A percentile compares a stretch with the other conserved stretches of the same genome.
Evolutionary conservation across 2,888 invertebrate genomes (phyloP).

Genomic region (Quadroppia sp.): DNA sequence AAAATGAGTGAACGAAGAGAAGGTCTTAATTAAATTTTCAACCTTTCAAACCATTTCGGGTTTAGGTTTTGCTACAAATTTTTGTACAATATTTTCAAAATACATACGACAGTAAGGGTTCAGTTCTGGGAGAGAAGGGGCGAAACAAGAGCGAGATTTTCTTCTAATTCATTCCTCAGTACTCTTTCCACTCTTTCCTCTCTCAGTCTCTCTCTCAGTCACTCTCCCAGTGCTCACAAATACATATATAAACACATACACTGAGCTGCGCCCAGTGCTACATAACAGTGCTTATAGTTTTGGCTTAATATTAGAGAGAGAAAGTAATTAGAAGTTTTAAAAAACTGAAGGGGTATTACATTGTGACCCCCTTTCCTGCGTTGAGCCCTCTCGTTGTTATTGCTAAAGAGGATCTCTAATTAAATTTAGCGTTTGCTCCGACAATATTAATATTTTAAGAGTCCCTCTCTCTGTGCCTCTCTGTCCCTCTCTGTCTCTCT

Average conservation of each 20-base stretch:
- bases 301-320: slow-evolving; percentile 35
- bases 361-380: not conserved
- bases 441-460: slow-evolving; percentile 42
- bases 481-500: not conserved
- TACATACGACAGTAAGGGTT: not conserved
- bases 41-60: slow-evolving; percentile 34
- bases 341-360: slow-evolving; percentile 8
- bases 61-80: slow-evolving; percentile 39
- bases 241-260: slow-evolving; percentile 2
- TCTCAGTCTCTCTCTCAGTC: too few species aligned
- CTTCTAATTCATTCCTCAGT: slow-evolving; percentile 16
- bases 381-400: slow-evolving; percentile 34
- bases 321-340: slow-evolving; percentile 41
- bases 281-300: not conserved
- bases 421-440: slow-evolving; percentile 42
- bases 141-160: not conserved
- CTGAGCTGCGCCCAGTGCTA: slow-evolving; percentile 14
- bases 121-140: not conserved
- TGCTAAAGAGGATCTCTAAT: slow-evolving; percentile 41
- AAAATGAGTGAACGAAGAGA: slow-evolving; percentile 17
- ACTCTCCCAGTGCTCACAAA: slow-evolving; percentile 1
- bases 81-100: not conserved
- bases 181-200: not conserved
- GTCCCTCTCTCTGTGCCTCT: slow-evolving; percentile 21
- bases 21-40: slow-evolving; percentile 41